A percentile compares a stretch with the other conserved stretches of the same genome.
Evolutionary conservation across 2,797 vertebrate genomes (phyloP).

Genomic region (Moxostoma hubbsi): DNA sequence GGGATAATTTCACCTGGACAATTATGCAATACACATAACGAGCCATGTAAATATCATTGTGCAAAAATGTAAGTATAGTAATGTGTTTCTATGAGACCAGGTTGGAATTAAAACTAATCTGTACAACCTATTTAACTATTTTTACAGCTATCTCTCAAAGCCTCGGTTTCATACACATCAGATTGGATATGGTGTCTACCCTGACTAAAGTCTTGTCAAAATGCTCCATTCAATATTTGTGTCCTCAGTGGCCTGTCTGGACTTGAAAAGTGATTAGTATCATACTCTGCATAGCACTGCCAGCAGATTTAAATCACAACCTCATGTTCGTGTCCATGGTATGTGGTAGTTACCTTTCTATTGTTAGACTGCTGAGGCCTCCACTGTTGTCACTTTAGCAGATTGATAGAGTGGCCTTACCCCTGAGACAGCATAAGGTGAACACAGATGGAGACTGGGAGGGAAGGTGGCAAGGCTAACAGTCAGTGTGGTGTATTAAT

Average conservation of each 20-base stretch:
- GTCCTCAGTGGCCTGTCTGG: constrained; percentile 61
- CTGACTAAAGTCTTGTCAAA: constrained; percentile 35
- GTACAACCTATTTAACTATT: too few relatives aligned
- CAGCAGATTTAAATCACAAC: constrained; percentile 72
- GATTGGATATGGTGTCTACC: constrained; percentile 1
- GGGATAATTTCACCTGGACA: too few relatives aligned
- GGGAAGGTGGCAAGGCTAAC: constrained; percentile 39
- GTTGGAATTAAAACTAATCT: too few relatives aligned
- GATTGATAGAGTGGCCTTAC: constrained; percentile 41
- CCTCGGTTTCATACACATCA: constrained; percentile 1
- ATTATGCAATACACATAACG: too few relatives aligned
- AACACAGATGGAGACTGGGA: constrained; percentile 16
- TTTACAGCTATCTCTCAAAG: not conserved
- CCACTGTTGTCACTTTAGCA: constrained; percentile 55
- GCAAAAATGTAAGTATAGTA: too few relatives aligned
- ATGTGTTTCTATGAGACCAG: too few relatives aligned
- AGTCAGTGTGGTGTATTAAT: constrained; percentile 66
- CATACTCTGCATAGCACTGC: constrained; percentile 66
- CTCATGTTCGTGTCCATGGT: constrained; percentile 63
- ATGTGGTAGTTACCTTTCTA: constrained; percentile 46
- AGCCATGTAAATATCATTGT: too few relatives aligned
- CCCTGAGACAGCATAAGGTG: constrained; percentile 29
- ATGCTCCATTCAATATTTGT: constrained; percentile 56
- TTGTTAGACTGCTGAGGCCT: constrained; percentile 51
- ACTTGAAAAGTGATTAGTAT: constrained; percentile 73